phyloP scores from a whole-genome alignment of 1,140 invertebrate species.

The Formica selysi region DNA sequence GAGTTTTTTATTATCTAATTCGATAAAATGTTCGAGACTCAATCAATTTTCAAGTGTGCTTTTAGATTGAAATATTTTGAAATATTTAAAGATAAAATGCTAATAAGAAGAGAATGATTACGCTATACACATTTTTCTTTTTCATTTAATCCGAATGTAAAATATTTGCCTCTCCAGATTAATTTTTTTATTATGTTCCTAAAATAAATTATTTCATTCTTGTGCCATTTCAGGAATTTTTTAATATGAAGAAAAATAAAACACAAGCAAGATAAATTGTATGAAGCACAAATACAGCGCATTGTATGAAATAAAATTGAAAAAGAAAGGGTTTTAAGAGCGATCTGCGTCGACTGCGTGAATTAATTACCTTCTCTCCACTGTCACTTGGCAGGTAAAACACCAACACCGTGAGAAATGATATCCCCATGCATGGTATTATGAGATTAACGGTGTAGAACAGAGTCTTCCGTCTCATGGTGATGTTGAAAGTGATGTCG shows the following conservation, averaged over 20 bases:
- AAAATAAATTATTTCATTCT: slow-evolving; percentile 5
- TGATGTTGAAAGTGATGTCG: slow-evolving; percentile 99
- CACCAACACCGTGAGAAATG: slow-evolving; percentile 98
- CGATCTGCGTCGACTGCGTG: not conserved
- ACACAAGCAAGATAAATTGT: not conserved
- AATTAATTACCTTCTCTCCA: slow-evolving; percentile 97
- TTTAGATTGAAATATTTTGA: not conserved
- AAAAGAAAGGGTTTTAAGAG: not conserved
- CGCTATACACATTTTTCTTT: not conserved
- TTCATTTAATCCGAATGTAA: not conserved
- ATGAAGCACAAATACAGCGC: too few relatives aligned
- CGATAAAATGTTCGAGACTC: not conserved
- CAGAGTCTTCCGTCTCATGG: slow-evolving; percentile 97
- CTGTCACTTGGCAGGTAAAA: slow-evolving; percentile 99
- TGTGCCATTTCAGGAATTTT: not conserved
- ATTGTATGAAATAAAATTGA: not conserved
- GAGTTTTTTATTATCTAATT: not conserved
- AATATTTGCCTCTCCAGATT: not conserved
- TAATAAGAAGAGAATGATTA: not conserved
- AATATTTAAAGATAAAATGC: not conserved
- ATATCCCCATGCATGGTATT: slow-evolving; percentile 98
- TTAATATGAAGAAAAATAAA: not conserved
- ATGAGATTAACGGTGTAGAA: slow-evolving; percentile 99
- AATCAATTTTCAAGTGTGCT: not conserved
- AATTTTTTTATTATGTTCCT: not conserved